phyloP scores from a whole-genome alignment of 2,888 invertebrate species.

The Volucella bombylans region DNA sequence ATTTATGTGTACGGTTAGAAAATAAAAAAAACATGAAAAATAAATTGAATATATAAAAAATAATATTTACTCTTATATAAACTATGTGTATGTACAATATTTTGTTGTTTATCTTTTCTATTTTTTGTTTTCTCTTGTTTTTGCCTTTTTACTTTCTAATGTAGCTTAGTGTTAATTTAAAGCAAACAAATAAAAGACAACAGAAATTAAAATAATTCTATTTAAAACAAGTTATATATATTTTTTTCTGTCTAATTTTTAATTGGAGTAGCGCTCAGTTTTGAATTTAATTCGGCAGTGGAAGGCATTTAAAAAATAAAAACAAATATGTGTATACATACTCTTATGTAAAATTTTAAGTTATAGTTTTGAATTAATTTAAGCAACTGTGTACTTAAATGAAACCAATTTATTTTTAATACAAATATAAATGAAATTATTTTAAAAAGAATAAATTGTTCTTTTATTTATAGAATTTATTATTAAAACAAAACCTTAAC shows the following conservation, averaged over 20 bases:
- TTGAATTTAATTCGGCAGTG: constrained; percentile 67
- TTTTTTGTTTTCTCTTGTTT: constrained; percentile 12
- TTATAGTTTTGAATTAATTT: constrained; percentile 68
- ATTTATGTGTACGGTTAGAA: constrained; percentile 32
- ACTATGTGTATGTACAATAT: constrained; percentile 58
- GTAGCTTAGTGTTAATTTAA: constrained; percentile 35
- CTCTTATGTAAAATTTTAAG: constrained; percentile 54
- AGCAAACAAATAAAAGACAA: not conserved
- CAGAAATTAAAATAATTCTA: constrained; percentile 45
- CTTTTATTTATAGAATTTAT: constrained; percentile 1
- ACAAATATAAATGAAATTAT: constrained; percentile 72
- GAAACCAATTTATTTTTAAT: constrained; percentile 73
- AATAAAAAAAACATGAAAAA: constrained; percentile 23
- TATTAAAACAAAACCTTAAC: too few relatives aligned
- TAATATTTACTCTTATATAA: constrained; percentile 53
- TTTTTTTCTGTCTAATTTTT: constrained; percentile 19
- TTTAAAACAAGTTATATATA: constrained; percentile 19
- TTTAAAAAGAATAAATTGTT: constrained; percentile 26
- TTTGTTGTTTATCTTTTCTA: not conserved
- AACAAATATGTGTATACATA: constrained; percentile 40
- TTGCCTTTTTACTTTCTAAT: constrained; percentile 18
- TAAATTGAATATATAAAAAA: constrained; percentile 17
- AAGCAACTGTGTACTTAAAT: constrained; percentile 70
- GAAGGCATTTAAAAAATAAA: constrained; percentile 60
- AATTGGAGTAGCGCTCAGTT: constrained; percentile 51